Percentiles rank a stretch among this genome's conserved stretches.
phyloP scores from a whole-genome alignment of 1,140 invertebrate genomes.

The Pomphorhynchus laevis region DNA sequence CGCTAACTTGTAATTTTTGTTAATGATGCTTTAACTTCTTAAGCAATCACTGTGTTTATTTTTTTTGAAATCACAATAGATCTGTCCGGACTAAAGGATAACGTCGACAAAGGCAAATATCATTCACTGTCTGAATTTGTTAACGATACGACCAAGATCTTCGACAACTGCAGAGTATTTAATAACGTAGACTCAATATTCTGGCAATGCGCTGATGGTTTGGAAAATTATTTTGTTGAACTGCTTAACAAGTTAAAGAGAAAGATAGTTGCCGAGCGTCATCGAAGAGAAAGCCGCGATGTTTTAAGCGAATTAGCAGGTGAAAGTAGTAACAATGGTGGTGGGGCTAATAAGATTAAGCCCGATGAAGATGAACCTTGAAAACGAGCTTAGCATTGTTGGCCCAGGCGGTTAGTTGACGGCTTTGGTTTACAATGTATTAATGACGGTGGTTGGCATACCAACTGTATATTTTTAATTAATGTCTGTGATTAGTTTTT shows the following conservation, averaged over 20 bases:
- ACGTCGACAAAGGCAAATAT: slow-evolving; percentile 44
- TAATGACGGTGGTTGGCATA: no score
- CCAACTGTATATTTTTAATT: no score
- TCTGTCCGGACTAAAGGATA: slow-evolving; percentile 53
- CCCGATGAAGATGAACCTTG: no score
- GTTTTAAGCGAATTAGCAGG: no score
- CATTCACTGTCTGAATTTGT: slow-evolving; percentile 61
- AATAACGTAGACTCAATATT: slow-evolving; percentile 72
- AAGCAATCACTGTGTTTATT: not conserved
- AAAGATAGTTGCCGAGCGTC: no score
- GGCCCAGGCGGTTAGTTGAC: no score
- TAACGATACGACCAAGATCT: slow-evolving; percentile 79
- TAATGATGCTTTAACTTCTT: not conserved
- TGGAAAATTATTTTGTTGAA: slow-evolving; percentile 68
- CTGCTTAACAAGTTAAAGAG: slow-evolving; percentile 21
- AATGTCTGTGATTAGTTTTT: no score
- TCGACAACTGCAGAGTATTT: slow-evolving; percentile 84
- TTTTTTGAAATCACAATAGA: slow-evolving; percentile 25
- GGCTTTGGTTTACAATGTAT: no score
- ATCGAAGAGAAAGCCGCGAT: no score
- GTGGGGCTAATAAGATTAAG: no score
- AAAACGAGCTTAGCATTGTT: no score
- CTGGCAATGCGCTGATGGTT: slow-evolving; percentile 58
- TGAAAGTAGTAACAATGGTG: no score
- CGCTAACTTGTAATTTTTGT: slow-evolving; percentile 10